Base-by-base conservation (phyloP, 2,888 invertebrate species). In the Nomada fabriciana region DNA sequence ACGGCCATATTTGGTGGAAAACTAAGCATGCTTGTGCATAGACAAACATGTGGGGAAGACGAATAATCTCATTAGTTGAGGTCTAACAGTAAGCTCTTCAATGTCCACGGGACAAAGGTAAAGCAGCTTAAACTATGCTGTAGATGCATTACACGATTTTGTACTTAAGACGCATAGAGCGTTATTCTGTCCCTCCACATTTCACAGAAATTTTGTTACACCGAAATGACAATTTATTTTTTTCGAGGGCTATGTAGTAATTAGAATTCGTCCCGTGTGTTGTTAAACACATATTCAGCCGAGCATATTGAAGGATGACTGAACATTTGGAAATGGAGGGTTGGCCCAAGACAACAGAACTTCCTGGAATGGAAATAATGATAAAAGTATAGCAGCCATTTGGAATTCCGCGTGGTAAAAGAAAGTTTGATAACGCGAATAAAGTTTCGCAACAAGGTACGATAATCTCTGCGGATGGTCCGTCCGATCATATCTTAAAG, bases 401-500 rank as follows among this genome's bases (percentile, higher is more conserved):
- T 11, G 55, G 52, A 63, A 57, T 60, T 65, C 52, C 61, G 36
- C 47, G 18, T 15, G 20, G 55, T 47, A 50, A 29, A 68, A 36
- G 67, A 52, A 81, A 81, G 63, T 80, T 81, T 73, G 73, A 81
- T 73, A 73, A 68, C 81, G 73, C 55, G 63, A 80, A 50, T 29
- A 80, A 81, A 81, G 81, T 81, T 81, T 68, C 15, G 47, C 53
- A 59, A 68, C 59, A 53, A 42, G 18, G 59, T 59, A 36, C 55
- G 74, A 82, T 74, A 77, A 74, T 80, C 74, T 63, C 55, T 18
- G 18, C 57, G 47, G 63, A 50, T 42, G n/a, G 55, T n/a, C 53
- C 15, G 11, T 20, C 20, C 57, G 68, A 80, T 73, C 73, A 80
- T 70, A 59, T 43, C 59, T 70, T 20, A 47, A 47, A 25, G 20